Evolutionary conservation across 1,140 invertebrate species (phyloP).

Genomic region (Drosophila baimaii): DNA sequence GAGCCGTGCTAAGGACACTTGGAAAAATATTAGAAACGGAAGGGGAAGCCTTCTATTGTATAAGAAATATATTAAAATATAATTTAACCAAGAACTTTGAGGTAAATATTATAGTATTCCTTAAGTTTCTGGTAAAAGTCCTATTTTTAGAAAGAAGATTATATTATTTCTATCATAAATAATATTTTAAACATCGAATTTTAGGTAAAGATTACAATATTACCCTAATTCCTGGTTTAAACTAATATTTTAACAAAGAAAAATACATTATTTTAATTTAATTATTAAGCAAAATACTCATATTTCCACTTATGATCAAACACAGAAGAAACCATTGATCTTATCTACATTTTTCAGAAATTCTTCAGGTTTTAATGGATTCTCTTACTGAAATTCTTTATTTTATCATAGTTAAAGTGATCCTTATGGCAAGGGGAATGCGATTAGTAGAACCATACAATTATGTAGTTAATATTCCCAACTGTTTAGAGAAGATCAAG

Average conservation of each 20-base stretch:
- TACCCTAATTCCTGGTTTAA: neutral
- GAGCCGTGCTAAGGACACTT: constrained; percentile 27
- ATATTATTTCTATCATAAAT: no score
- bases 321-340: no score
- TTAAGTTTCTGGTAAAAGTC: no score
- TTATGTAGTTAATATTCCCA: neutral
- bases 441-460: no score
- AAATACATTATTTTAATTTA: neutral
- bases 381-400: no score
- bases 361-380: no score
- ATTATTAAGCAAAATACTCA: no score
- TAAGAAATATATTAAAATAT: neutral
- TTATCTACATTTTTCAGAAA: no score
- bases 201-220: neutral
- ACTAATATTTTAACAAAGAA: neutral
- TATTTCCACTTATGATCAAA: no score
- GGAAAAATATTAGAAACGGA: neutral
- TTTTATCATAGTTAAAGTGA: no score
- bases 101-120: neutral
- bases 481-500: neutral
- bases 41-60: neutral
- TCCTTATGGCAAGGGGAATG: no score
- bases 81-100: neutral
- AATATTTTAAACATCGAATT: neutral
- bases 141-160: no score